Conservation (phyloP, 2,888 invertebrate species). For the Drosophila prostipennis region DNA sequence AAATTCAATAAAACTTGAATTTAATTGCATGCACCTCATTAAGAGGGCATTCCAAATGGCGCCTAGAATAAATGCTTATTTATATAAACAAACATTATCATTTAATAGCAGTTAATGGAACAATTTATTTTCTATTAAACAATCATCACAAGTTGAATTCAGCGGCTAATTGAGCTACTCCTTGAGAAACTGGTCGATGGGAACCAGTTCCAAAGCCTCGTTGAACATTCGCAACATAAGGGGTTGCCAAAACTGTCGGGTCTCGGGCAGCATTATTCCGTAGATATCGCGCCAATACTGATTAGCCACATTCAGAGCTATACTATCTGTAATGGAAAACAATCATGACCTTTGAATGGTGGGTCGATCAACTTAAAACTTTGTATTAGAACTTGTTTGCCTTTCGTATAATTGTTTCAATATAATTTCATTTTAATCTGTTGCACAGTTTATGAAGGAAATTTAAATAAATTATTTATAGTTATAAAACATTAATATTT, state of each 20-base stretch:
- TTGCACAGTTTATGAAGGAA: too few species aligned
- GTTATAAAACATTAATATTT: too few species aligned
- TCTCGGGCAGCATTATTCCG: slow-evolving; percentile 85
- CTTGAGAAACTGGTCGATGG: slow-evolving; percentile 77
- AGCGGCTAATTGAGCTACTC: slow-evolving; percentile 26
- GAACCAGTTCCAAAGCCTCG: slow-evolving; percentile 76
- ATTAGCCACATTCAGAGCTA: slow-evolving; percentile 85
- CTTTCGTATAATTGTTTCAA: background rate
- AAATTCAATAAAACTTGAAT: slow-evolving; percentile 32
- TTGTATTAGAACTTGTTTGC: slow-evolving; percentile 69
- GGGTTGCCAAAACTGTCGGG: slow-evolving; percentile 81
- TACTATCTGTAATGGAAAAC: slow-evolving; percentile 67
- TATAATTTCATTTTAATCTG: background rate
- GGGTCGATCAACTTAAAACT: too few species aligned
- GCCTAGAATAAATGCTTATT: slow-evolving; percentile 20
- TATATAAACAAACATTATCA: slow-evolving; percentile 10
- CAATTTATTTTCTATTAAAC: slow-evolving; percentile 7
- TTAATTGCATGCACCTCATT: background rate
- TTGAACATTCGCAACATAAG: slow-evolving; percentile 76
- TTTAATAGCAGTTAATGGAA: slow-evolving; percentile 19
- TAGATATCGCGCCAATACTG: slow-evolving; percentile 86
- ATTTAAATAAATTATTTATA: too few species aligned
- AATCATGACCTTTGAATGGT: background rate
- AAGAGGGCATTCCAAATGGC: slow-evolving; percentile 10
- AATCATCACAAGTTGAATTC: slow-evolving; percentile 12